Evolutionary conservation across 2,113 vertebrate species (phyloP).

Genomic region (Butorides virescens): DNA sequence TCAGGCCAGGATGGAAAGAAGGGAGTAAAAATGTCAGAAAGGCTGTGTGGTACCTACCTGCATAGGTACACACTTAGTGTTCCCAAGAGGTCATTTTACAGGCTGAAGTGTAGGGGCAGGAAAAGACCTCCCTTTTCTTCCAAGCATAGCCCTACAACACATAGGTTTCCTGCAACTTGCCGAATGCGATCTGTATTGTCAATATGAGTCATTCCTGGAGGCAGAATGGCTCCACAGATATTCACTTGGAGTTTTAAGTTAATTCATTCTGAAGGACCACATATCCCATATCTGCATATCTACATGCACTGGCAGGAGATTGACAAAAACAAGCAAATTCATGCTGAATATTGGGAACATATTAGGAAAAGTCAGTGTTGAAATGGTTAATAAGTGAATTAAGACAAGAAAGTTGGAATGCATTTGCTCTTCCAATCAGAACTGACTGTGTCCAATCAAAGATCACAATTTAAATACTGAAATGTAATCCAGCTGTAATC

Average conservation of each 20-base stretch:
- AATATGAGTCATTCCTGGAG: background rate
- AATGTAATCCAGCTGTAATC: conserved; percentile 31
- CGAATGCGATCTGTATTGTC: background rate
- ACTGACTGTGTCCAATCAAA: background rate
- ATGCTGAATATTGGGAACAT: background rate
- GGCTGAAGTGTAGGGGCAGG: background rate
- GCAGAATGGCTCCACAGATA: background rate
- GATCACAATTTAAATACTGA: conserved; percentile 7
- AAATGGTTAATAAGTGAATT: conserved; percentile 9
- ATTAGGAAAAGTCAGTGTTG: background rate
- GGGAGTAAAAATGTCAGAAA: background rate
- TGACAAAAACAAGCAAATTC: background rate
- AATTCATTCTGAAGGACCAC: background rate
- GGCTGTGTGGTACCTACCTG: fast-evolving
- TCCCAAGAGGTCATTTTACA: background rate
- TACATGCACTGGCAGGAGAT: background rate
- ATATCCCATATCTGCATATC: background rate
- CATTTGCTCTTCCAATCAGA: background rate
- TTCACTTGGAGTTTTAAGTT: background rate
- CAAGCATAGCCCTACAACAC: background rate
- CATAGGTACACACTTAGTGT: fast-evolving
- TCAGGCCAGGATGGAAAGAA: background rate
- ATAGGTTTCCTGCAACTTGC: background rate
- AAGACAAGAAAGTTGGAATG: background rate
- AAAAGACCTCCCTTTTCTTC: background rate